These are phyloP conservation scores for Caranx ignobilis DNA, from an alignment of 2,113 vertebrate species.

Conservation along the genomic window DNA sequence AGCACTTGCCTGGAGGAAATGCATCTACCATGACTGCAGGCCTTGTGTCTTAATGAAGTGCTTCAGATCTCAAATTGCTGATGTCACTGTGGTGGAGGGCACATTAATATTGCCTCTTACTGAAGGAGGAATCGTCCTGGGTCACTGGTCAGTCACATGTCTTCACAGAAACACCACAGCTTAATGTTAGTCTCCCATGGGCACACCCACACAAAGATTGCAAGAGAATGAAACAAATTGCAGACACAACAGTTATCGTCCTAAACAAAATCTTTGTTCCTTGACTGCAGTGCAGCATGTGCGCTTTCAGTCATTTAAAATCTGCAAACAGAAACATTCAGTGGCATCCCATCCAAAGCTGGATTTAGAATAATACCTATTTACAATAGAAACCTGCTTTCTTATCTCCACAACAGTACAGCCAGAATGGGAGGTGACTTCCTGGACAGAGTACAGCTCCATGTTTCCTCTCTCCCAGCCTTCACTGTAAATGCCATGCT, in stretches of 20 bases:
- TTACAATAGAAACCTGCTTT: constrained; percentile 39
- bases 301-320: constrained; percentile 7
- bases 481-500: constrained; percentile 38
- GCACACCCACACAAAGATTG: constrained; percentile 23
- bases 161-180: background rate
- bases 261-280: background rate
- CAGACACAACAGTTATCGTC: background rate
- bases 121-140: background rate
- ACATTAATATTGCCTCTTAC: background rate
- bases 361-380: constrained; percentile 22
- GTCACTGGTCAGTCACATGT: constrained; percentile 38
- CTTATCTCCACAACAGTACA: constrained; percentile 65
- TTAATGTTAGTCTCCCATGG: background rate
- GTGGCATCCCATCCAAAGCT: background rate
- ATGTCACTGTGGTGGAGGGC: constrained; percentile 10
- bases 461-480: constrained; percentile 65
- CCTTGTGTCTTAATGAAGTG: background rate
- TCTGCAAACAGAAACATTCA: background rate
- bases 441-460: constrained; percentile 63
- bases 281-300: background rate
- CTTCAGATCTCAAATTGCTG: constrained; percentile 16
- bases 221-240: background rate
- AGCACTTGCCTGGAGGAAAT: constrained; percentile 13
- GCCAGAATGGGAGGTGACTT: constrained; percentile 71
- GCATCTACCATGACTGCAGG: background rate